Percentiles rank a stretch among this genome's conserved stretches.
Conservation (phyloP, 2,113 vertebrate species). For the Meriones unguiculatus region DNA sequence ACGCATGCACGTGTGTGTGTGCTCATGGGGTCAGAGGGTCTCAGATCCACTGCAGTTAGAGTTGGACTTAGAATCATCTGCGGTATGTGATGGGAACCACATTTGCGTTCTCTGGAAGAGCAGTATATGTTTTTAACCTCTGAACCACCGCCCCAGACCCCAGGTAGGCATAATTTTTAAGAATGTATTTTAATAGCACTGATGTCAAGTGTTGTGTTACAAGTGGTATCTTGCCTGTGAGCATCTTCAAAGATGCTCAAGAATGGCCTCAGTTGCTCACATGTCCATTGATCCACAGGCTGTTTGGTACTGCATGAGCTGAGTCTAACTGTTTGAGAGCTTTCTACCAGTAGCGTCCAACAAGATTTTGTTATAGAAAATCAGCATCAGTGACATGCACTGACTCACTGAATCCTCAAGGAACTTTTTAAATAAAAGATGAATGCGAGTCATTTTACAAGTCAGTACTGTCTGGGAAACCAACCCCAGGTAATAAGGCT, state of each 20-base stretch:
- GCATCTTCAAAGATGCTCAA: not conserved
- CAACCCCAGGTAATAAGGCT: not conserved
- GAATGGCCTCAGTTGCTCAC: not conserved
- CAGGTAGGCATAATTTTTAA: not conserved
- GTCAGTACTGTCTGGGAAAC: not conserved
- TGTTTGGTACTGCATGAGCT: not conserved
- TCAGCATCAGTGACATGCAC: not conserved
- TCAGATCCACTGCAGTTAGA: not conserved
- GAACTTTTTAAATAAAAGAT: not conserved
- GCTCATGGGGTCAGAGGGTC: not conserved
- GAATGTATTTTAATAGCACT: not conserved
- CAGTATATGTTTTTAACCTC: too few species aligned
- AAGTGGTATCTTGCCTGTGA: not conserved
- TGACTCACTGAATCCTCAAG: not conserved
- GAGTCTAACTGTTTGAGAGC: not conserved
- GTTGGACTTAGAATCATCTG: not conserved
- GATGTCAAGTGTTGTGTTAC: not conserved
- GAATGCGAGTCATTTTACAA: not conserved
- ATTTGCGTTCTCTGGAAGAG: not conserved
- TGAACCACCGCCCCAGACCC: too few species aligned
- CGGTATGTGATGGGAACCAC: not conserved
- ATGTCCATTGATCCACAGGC: not conserved
- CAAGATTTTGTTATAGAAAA: conserved; percentile 2
- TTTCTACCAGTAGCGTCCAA: not conserved
- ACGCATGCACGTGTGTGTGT: too few species aligned